Conservation (phyloP, 2,113 vertebrate genomes). For the Pogona vitticeps region DNA sequence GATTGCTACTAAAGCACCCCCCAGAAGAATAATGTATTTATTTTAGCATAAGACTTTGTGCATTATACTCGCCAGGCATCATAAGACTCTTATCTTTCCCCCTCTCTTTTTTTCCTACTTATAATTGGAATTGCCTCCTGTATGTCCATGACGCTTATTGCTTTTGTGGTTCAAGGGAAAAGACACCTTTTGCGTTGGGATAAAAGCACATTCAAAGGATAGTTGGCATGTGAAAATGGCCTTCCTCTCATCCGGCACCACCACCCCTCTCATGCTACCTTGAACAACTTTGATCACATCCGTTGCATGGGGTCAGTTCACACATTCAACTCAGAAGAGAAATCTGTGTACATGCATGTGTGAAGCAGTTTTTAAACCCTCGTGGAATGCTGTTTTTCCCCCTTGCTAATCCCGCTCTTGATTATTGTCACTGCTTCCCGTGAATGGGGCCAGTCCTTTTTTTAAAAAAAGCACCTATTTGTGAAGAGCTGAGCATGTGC, state of each 20-base stretch:
- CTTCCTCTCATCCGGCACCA: background rate
- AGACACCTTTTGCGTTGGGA: background rate
- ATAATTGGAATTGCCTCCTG: background rate
- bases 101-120: no score
- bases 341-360: background rate
- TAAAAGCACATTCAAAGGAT: background rate
- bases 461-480: conserved; percentile 35
- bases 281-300: background rate
- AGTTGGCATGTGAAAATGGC: background rate
- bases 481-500: conserved; percentile 69
- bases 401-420: conserved; percentile 36
- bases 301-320: background rate
- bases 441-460: conserved; percentile 65
- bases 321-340: background rate
- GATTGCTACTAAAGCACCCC: background rate
- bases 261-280: background rate
- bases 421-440: conserved; percentile 52
- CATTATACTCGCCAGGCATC: no score
- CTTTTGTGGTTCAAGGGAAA: background rate
- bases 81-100: no score
- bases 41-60: no score
- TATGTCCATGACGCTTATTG: no score
- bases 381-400: conserved; percentile 32
- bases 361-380: conserved; percentile 13
- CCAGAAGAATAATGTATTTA: no score